Evolutionary conservation across 2,888 invertebrate genomes (phyloP), one percentile per base, ranked within the genome.

Genomic region (Agrochola macilenta): DNA sequence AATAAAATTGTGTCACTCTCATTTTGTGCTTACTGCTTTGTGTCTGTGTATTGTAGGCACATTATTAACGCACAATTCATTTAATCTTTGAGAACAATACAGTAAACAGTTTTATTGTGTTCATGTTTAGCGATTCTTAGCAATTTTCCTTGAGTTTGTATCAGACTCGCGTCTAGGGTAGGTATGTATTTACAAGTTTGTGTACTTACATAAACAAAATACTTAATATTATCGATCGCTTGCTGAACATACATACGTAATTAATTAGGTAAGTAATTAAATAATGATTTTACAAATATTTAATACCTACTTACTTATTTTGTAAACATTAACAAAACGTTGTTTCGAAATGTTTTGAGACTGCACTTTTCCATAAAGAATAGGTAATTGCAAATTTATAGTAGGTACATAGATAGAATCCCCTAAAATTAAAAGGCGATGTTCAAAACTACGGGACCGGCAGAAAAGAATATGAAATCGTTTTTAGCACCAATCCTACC

Each of bases 161-260:
- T 26, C 20, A 39, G 30, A 17, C 5, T n/a, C n/a, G 43, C 20
- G 14, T n/a, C 39, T 58, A 72, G 11, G 20, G 1, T 30, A 49
- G 49, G 23, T 54, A 23, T 0, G 0, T 54, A 26, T 26, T 7
- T 20, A 11, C 26, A 66, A 46, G 26, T 12, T 26, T 11, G n/a
- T 43, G 23, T 54, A 52, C n/a, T n/a, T n/a, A n/a, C 26, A 23
- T 23, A 54, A 54, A 43, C 43, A 69, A 69, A 77, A 61, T 70
- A 39, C 20, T 49, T 49, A 1, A 60, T 46, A 23, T 70, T 70
- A 78, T 78, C 54, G 69, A 43, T 78, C 54, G 78, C 43, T 69
- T 78, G 35, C 61, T 78, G 61, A 46, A 46, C 54, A 35, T 12
- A n/a, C 17, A 43, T 43, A n/a, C 1, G 1, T 43, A 74, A 11